These are phyloP conservation scores for Australoheros facetus DNA, from an alignment of 2,797 vertebrate species.

Conservation along the genomic window DNA sequence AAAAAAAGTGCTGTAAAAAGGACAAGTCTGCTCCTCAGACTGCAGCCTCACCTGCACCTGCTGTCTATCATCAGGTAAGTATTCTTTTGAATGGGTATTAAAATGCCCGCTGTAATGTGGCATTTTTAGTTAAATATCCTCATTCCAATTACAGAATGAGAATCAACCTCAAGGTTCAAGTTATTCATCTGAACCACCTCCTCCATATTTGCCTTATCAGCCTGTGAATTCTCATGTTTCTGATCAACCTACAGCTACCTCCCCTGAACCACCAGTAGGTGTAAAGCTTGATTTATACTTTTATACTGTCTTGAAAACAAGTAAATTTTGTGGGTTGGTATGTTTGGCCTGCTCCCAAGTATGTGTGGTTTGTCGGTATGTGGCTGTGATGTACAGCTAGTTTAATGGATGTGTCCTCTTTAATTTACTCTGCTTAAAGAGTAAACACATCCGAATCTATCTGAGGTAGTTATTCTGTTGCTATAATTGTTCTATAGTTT, in stretches of 20 bases:
- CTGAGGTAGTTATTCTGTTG: not conserved
- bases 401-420: not conserved
- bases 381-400: not conserved
- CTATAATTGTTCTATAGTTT: not conserved
- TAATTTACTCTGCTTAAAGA: not conserved
- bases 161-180: not conserved
- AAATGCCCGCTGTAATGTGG: not conserved
- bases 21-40: slow-evolving; percentile 1
- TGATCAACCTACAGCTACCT: not conserved
- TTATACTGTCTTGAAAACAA: not conserved
- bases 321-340: not conserved
- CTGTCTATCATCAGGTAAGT: slow-evolving; percentile 42
- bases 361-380: fast-evolving
- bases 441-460: not conserved
- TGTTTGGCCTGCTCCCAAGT: not conserved
- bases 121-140: not conserved
- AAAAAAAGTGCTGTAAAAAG: slow-evolving; percentile 37
- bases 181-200: slow-evolving; percentile 3
- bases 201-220: not conserved
- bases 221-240: not conserved
- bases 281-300: not conserved
- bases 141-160: slow-evolving; percentile 13
- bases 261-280: slow-evolving; percentile 6
- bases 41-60: not conserved
- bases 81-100: not conserved